phyloP scores from a whole-genome alignment of 92 coral and sea anemone species.

The Ricordea florida region DNA sequence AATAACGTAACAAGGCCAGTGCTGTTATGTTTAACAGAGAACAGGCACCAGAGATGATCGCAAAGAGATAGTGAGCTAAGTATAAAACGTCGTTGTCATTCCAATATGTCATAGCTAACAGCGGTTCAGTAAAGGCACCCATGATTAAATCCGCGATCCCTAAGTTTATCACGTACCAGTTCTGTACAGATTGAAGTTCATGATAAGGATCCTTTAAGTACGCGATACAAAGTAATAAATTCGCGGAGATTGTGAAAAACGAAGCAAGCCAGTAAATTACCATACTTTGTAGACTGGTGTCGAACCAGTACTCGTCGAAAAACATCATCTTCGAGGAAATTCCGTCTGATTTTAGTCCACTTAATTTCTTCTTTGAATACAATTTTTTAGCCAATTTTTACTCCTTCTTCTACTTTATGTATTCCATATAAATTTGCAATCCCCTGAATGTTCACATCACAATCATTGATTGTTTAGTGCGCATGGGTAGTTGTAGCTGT shows the following conservation, averaged over 20 bases:
- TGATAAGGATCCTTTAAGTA: conserved; percentile 69
- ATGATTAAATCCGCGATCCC: conserved; percentile 75
- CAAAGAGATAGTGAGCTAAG: conserved; percentile 72
- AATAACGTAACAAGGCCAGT: conserved; percentile 70
- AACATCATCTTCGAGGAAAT: conserved; percentile 41
- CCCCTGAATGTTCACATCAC: too few relatives aligned
- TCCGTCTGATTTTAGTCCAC: not conserved
- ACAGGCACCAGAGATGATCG: conserved; percentile 72
- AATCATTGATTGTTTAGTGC: too few relatives aligned
- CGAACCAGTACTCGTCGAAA: conserved; percentile 76
- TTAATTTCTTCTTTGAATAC: not conserved
- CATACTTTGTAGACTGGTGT: conserved; percentile 35
- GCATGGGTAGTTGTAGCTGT: too few relatives aligned
- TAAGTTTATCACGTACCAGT: conserved; percentile 62
- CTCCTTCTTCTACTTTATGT: too few relatives aligned
- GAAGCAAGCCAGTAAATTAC: conserved; percentile 50
- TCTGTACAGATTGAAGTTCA: conserved; percentile 56
- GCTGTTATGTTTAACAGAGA: conserved; percentile 75
- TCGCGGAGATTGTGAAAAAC: conserved; percentile 53
- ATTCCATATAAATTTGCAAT: too few relatives aligned
- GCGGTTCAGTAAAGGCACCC: conserved; percentile 74
- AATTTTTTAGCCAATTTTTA: too few relatives aligned
- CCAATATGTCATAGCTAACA: conserved; percentile 71
- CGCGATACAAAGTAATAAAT: conserved; percentile 57
- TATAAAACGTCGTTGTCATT: conserved; percentile 30